Conservation (phyloP, 1,140 invertebrate species). For the Monochamus saltuarius region DNA sequence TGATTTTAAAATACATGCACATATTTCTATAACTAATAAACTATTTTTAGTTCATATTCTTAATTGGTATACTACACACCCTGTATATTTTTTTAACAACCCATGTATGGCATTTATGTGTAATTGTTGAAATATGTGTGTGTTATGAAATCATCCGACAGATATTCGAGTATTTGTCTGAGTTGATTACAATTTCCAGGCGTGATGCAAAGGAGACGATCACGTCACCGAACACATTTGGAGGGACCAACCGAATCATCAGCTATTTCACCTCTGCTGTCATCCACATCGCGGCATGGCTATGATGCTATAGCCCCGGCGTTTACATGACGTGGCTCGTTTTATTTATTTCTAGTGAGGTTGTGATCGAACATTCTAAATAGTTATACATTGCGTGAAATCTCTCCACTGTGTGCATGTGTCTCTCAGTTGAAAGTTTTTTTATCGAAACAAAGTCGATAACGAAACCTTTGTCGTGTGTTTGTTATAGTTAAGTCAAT, state of each 20-base stretch:
- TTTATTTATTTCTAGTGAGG: background rate
- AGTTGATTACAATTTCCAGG: slow-evolving; percentile 26
- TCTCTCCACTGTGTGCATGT: no score
- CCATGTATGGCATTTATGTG: background rate
- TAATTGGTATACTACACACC: no score
- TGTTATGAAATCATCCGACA: background rate
- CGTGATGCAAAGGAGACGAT: slow-evolving; percentile 35
- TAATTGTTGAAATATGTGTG: background rate
- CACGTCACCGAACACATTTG: slow-evolving; percentile 23
- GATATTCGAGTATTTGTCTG: background rate
- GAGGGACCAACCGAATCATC: slow-evolving; percentile 24
- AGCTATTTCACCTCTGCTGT: slow-evolving; percentile 39
- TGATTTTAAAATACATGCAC: no score
- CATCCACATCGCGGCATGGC: slow-evolving; percentile 36
- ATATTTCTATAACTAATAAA: no score
- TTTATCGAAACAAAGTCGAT: no score
- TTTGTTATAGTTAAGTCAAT: no score
- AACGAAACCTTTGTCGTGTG: no score
- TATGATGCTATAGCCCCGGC: slow-evolving; percentile 37
- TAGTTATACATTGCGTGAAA: no score
- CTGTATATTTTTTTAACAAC: no score
- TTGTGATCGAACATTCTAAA: no score
- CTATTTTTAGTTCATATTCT: no score
- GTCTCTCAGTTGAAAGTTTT: no score
- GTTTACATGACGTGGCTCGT: slow-evolving; percentile 1